These are phyloP conservation scores for Syngnathoides biaculeatus DNA, from an alignment of 2,113 vertebrate genomes.

Conservation along the genomic window DNA sequence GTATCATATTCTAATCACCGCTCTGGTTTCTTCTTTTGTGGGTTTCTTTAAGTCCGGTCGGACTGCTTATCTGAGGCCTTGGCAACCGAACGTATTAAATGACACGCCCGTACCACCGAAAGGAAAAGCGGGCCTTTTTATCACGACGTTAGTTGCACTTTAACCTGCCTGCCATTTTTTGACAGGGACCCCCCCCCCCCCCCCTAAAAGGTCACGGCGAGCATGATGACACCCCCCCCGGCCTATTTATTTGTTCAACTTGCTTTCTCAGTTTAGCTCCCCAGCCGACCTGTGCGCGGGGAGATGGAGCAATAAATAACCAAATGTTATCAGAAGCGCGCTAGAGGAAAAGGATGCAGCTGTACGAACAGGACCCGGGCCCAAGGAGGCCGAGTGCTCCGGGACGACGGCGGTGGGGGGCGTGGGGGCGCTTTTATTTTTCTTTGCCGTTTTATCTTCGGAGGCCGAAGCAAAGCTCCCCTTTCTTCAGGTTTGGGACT, in stretches of 20 bases:
- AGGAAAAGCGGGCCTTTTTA: slow-evolving; percentile 31
- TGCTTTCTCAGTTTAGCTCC: slow-evolving; percentile 54
- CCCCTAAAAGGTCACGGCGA: slow-evolving; percentile 43
- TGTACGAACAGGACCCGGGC: slow-evolving; percentile 71
- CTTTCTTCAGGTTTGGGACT: slow-evolving; percentile 25
- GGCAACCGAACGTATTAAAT: slow-evolving; percentile 31
- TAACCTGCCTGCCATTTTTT: slow-evolving; percentile 43
- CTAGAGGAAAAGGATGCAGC: slow-evolving; percentile 81
- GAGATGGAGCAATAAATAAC: slow-evolving; percentile 79
- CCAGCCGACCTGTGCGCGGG: slow-evolving; percentile 54
- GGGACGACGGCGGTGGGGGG: slow-evolving; percentile 67
- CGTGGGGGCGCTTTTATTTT: slow-evolving; percentile 74
- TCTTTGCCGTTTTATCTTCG: slow-evolving; percentile 68
- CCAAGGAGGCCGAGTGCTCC: slow-evolving; percentile 66
- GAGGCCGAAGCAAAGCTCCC: slow-evolving; percentile 29
- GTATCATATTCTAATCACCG: neutral
- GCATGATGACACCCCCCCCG: slow-evolving; percentile 16
- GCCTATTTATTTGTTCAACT: slow-evolving; percentile 51
- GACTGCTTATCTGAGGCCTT: slow-evolving; percentile 35
- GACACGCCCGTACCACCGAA: slow-evolving; percentile 16
- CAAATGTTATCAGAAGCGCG: slow-evolving; percentile 74
- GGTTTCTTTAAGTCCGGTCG: slow-evolving; percentile 28
- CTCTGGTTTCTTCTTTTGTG: slow-evolving; percentile 10
- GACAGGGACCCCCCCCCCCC: slow-evolving; percentile 51
- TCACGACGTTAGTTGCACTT: slow-evolving; percentile 47